Evolutionary conservation across 1,140 invertebrate genomes (phyloP), one percentile per base, ranked within the genome.

Genomic region (Drosophila sechellia): DNA sequence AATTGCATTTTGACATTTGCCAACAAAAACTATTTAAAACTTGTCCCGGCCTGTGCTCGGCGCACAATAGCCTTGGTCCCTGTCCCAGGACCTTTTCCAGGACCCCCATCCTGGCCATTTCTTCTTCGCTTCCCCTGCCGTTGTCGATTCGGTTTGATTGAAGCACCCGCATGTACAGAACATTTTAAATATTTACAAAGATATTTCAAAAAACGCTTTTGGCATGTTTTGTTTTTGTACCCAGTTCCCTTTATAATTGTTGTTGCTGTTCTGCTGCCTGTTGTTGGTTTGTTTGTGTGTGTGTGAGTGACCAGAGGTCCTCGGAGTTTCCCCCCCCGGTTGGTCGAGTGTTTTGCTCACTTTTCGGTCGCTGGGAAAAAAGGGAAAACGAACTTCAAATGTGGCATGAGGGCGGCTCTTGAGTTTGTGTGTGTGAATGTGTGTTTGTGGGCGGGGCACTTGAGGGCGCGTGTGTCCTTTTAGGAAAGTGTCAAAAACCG

Each of bases 401-500:
- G 81, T 68, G 65, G 73, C 78, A 85, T 81, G 60, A 74, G 78
- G 83, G 74, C 56, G 50, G 63, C 39, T 25, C 55, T 60, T 49
- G 20, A 27, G 43, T 17, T 37, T 25, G 25, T 42, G 61, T 27
- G 34, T 59, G 27, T n/a, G 17, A 22, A 43, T 11, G 43, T 12
- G 43, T 12, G 40, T 45, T 45, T 25, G 48, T 27, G 77, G 57
- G 65, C 73, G 79, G 60, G 64, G 75, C 75, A 76, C 75, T 78
- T 83, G 79, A 79, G 71, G 50, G 75, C 70, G 79, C 75, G 83
- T 84, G 84, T 87, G 81, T 85, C 84, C 84, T 87, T 87, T 87
- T 87, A 89, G 84, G 84, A 89, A 91, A 91, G 90, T 91, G 90
- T 91, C 90, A 91, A 91, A 91, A 91, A 91, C 85, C 90, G 90